These are phyloP conservation scores for Plecotus auritus DNA, from an alignment of 2,113 vertebrate genomes.

Conservation along the genomic window DNA sequence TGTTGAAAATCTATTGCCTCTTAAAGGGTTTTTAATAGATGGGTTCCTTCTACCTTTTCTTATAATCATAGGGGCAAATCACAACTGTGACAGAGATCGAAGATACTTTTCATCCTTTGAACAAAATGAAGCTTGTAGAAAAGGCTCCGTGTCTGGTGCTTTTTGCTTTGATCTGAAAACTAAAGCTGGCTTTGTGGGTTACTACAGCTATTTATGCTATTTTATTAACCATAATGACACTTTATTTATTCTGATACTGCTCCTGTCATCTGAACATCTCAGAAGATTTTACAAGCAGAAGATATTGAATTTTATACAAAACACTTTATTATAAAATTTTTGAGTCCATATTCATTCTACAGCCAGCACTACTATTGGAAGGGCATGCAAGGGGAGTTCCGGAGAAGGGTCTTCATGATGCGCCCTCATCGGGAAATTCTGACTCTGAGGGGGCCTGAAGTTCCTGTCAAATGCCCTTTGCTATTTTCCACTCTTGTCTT, in stretches of 20 bases:
- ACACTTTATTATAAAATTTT: neutral
- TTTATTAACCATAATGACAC: neutral
- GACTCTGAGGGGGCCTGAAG: neutral
- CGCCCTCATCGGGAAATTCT: accelerated
- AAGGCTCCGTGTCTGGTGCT: neutral
- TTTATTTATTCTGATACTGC: neutral
- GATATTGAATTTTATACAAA: neutral
- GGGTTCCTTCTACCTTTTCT: neutral
- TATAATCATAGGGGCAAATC: neutral
- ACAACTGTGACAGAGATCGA: neutral
- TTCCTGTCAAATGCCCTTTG: neutral
- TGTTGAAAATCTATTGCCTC: neutral
- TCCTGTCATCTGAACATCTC: neutral
- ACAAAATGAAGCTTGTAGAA: neutral
- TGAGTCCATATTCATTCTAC: neutral
- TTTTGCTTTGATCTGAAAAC: slow-evolving; percentile 28
- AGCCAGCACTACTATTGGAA: neutral
- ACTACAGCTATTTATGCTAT: neutral
- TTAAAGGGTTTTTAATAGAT: neutral
- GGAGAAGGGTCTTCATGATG: no score
- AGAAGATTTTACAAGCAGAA: neutral
- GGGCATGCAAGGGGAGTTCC: neutral
- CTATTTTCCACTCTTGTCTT: neutral
- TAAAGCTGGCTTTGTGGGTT: neutral
- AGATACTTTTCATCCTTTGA: neutral